phyloP scores from a whole-genome alignment of 2,113 vertebrate genomes.

The Austrofundulus limnaeus region DNA sequence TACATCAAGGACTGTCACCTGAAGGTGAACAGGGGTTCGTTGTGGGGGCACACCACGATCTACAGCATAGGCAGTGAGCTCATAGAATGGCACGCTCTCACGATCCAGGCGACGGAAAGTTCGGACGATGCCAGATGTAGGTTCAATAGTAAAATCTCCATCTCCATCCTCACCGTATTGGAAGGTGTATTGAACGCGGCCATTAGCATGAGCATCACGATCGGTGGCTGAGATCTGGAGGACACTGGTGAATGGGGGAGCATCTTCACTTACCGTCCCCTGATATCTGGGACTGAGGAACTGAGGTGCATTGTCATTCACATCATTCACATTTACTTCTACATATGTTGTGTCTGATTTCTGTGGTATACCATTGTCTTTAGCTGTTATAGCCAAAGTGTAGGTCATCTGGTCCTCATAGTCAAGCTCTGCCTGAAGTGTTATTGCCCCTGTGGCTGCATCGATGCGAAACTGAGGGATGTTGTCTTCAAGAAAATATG shows the following conservation, averaged over 20 bases:
- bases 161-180: slow-evolving; percentile 97
- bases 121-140: slow-evolving; percentile 95
- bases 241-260: slow-evolving; percentile 93
- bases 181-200: slow-evolving; percentile 96
- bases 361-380: slow-evolving; percentile 97
- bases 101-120: slow-evolving; percentile 92
- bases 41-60: slow-evolving; percentile 93
- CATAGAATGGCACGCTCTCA: slow-evolving; percentile 90
- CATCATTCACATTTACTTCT: slow-evolving; percentile 96
- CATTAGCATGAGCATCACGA: slow-evolving; percentile 92
- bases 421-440: slow-evolving; percentile 91
- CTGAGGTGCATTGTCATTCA: slow-evolving; percentile 97
- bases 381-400: slow-evolving; percentile 93
- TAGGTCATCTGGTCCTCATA: slow-evolving; percentile 98
- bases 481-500: slow-evolving; percentile 92
- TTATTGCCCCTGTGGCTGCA: slow-evolving; percentile 89
- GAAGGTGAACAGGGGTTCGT: slow-evolving; percentile 91
- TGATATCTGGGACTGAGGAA: slow-evolving; percentile 93
- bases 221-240: slow-evolving; percentile 97
- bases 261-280: slow-evolving; percentile 93
- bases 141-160: slow-evolving; percentile 97
- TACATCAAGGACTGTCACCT: slow-evolving; percentile 93
- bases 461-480: slow-evolving; percentile 97
- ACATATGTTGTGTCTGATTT: slow-evolving; percentile 98
- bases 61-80: slow-evolving; percentile 93